A percentile compares a stretch with the other conserved stretches of the same genome.
phyloP scores from a whole-genome alignment of 2,888 invertebrate genomes.

The Physocephala rufipes region DNA sequence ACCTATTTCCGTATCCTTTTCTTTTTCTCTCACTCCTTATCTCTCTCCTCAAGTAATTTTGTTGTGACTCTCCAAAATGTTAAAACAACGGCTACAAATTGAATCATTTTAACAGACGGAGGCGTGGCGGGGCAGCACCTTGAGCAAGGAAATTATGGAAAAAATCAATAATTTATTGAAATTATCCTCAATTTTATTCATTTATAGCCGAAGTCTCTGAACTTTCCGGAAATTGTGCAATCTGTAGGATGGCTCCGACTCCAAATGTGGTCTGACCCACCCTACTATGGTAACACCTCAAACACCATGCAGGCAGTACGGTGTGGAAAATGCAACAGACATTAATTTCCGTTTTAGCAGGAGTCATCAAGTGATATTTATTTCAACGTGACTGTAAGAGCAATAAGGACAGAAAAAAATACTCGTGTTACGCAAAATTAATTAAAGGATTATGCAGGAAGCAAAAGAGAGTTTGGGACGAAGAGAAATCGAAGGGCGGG shows the following conservation, averaged over 20 bases:
- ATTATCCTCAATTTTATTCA: constrained; percentile 11
- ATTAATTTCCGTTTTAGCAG: constrained; percentile 39
- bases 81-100: constrained; percentile 24
- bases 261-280: background rate
- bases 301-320: background rate
- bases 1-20: background rate
- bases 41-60: background rate
- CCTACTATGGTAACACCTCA: background rate
- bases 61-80: background rate
- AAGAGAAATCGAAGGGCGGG: too few species aligned
- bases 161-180: constrained; percentile 40
- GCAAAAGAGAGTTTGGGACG: too few species aligned
- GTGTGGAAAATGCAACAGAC: constrained; percentile 37
- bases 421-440: too few species aligned
- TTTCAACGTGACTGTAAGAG: constrained; percentile 52
- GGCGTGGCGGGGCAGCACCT: constrained; percentile 19
- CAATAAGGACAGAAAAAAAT: too few species aligned
- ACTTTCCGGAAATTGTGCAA: background rate
- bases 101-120: constrained; percentile 26
- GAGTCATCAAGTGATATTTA: constrained; percentile 49
- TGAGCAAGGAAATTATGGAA: constrained; percentile 29
- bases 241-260: too few species aligned
- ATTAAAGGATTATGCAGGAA: too few species aligned
- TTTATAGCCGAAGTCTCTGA: too few species aligned
- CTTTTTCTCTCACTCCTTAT: background rate